Evolutionary conservation across 2,797 vertebrate genomes (phyloP).

Genomic region (Enteromius fasciolatus): DNA sequence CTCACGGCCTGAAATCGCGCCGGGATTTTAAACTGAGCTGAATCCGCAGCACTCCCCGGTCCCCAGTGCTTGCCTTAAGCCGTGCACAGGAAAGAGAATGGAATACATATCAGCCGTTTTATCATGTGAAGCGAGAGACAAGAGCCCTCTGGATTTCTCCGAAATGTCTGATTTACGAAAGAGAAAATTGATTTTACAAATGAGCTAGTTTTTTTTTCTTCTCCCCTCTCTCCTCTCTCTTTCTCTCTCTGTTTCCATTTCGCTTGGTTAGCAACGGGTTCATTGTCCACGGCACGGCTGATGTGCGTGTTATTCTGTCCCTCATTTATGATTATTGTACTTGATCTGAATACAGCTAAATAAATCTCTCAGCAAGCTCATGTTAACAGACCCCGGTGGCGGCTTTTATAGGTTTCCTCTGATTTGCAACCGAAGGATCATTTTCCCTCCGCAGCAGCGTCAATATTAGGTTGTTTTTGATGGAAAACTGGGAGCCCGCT

Average conservation of each 20-base stretch:
- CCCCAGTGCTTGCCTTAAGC: slow-evolving; percentile 37
- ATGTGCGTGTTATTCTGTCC: slow-evolving; percentile 38
- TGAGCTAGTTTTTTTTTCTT: slow-evolving; percentile 5
- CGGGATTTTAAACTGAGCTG: slow-evolving; percentile 34
- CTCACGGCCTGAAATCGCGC: slow-evolving; percentile 21
- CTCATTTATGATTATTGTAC: slow-evolving; percentile 54
- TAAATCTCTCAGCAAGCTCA: slow-evolving; percentile 61
- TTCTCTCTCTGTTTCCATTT: slow-evolving; percentile 25
- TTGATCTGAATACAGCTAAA: slow-evolving; percentile 56
- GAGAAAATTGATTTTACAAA: slow-evolving; percentile 57
- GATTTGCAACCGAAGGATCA: slow-evolving; percentile 45
- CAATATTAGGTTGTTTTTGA: slow-evolving; percentile 42
- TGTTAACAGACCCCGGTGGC: slow-evolving; percentile 56
- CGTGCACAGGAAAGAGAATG: slow-evolving; percentile 33
- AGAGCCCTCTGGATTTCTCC: slow-evolving; percentile 31
- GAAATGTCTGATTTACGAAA: slow-evolving; percentile 52
- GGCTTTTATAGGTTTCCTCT: slow-evolving; percentile 53
- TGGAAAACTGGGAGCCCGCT: slow-evolving; percentile 49
- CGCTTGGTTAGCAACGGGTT: neutral
- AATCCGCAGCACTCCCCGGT: slow-evolving; percentile 13
- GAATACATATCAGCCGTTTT: slow-evolving; percentile 53
- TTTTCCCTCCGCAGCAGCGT: slow-evolving; percentile 44
- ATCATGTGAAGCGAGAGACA: slow-evolving; percentile 37
- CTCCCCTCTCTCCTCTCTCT: neutral
- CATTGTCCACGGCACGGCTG: slow-evolving; percentile 18